A percentile compares a stretch with the other conserved stretches of the same genome.
Evolutionary conservation across 1,140 invertebrate species (phyloP).

Genomic region (Calephelis nemesis): DNA sequence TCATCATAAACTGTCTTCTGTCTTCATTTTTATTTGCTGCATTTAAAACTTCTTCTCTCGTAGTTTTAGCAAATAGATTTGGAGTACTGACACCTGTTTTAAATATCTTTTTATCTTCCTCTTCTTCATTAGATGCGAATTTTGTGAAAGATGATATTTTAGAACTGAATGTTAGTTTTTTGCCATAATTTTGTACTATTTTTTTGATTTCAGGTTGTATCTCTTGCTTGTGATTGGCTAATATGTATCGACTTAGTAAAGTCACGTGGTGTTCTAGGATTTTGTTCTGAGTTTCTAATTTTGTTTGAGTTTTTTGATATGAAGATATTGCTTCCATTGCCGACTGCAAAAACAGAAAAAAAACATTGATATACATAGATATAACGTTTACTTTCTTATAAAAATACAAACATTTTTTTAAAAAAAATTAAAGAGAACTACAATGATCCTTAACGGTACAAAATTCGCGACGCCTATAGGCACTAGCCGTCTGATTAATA

Average conservation of each 20-base stretch:
- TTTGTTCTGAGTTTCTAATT: constrained; percentile 63
- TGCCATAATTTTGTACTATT: constrained; percentile 65
- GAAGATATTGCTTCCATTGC: constrained; percentile 69
- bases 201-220: constrained; percentile 65
- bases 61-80: constrained; percentile 68
- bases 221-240: constrained; percentile 60
- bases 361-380: constrained; percentile 1
- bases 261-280: constrained; percentile 68
- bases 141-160: constrained; percentile 65
- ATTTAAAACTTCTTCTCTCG: constrained; percentile 52
- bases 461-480: too few species aligned
- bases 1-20: constrained; percentile 66
- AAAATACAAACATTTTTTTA: too few species aligned
- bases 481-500: too few species aligned
- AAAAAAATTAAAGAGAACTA: too few species aligned
- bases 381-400: too few species aligned
- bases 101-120: constrained; percentile 54
- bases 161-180: constrained; percentile 65
- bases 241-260: constrained; percentile 61
- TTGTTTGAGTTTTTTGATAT: constrained; percentile 63
- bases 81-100: constrained; percentile 69
- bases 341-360: constrained; percentile 47
- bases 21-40: constrained; percentile 49
- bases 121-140: constrained; percentile 54
- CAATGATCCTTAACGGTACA: too few species aligned